These are phyloP conservation scores for Thalpophila matura DNA, from an alignment of 2,888 invertebrate species.

Conservation along the genomic window DNA sequence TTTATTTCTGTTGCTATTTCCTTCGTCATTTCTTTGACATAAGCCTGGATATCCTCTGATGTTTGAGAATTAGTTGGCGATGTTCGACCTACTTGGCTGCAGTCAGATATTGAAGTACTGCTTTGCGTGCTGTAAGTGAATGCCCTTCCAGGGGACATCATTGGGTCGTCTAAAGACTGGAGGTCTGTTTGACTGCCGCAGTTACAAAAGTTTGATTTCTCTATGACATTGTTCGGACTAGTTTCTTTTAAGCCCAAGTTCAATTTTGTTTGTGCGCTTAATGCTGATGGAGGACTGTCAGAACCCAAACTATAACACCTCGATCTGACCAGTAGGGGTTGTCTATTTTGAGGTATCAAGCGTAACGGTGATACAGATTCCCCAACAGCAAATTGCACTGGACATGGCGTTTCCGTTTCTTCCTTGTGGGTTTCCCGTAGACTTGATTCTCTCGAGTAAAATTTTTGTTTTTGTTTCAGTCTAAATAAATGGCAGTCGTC, in stretches of 20 bases:
- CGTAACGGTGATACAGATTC: constrained; percentile 91
- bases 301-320: constrained; percentile 93
- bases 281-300: constrained; percentile 87
- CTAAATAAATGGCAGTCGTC: constrained; percentile 90
- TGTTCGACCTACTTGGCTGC: constrained; percentile 88
- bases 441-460: constrained; percentile 85
- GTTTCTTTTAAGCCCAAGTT: constrained; percentile 91
- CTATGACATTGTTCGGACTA: constrained; percentile 81
- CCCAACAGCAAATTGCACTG: constrained; percentile 93
- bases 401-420: constrained; percentile 76
- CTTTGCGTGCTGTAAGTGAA: constrained; percentile 86
- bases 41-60: constrained; percentile 93
- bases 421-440: constrained; percentile 85
- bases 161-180: constrained; percentile 91
- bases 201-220: constrained; percentile 91
- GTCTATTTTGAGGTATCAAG: constrained; percentile 73
- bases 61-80: constrained; percentile 89
- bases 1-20: constrained; percentile 95
- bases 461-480: constrained; percentile 86
- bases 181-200: constrained; percentile 94
- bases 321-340: constrained; percentile 79
- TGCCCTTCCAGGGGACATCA: constrained; percentile 85
- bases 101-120: constrained; percentile 89
- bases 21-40: constrained; percentile 94
- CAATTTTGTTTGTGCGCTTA: constrained; percentile 92